These are phyloP conservation scores for Pentamera pediparva DNA, from an alignment of 53 echinoderm and acorn worm species.

Conservation along the genomic window DNA sequence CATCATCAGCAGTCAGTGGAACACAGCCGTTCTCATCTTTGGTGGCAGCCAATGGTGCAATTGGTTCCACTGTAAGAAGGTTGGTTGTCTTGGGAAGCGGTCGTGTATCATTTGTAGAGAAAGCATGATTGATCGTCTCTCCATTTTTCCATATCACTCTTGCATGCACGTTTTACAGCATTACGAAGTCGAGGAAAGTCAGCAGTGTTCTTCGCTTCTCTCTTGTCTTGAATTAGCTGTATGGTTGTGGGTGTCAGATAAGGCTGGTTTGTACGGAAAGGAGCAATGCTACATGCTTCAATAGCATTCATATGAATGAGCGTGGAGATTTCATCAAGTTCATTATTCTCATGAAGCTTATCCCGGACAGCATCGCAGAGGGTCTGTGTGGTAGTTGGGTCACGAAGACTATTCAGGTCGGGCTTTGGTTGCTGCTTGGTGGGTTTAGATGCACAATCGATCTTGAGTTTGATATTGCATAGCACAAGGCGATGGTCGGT, in stretches of 20 bases:
- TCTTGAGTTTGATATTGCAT: slow-evolving; percentile 21
- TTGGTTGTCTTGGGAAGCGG: no score
- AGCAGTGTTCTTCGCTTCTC: not conserved
- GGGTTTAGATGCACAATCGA: no score
- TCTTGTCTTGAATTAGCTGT: not conserved
- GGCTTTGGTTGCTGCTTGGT: not conserved
- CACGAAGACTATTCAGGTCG: not conserved
- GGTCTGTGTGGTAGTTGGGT: not conserved
- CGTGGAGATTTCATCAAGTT: not conserved
- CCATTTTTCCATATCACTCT: not conserved
- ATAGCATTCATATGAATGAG: not conserved
- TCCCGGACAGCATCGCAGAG: not conserved
- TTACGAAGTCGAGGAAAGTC: not conserved
- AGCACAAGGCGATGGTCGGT: slow-evolving; percentile 21
- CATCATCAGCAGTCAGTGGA: slow-evolving; percentile 19
- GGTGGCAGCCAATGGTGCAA: slow-evolving; percentile 3
- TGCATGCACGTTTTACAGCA: slow-evolving; percentile 10
- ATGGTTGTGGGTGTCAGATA: not conserved
- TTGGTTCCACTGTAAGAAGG: slow-evolving; percentile 8
- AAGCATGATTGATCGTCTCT: slow-evolving; percentile 14
- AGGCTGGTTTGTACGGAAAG: not conserved
- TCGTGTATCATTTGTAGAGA: not conserved
- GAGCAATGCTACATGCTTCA: not conserved
- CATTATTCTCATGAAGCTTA: not conserved
- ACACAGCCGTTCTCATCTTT: slow-evolving; percentile 21